Conservation (phyloP, 2,797 vertebrate species). For the Austrolebias charrua region DNA sequence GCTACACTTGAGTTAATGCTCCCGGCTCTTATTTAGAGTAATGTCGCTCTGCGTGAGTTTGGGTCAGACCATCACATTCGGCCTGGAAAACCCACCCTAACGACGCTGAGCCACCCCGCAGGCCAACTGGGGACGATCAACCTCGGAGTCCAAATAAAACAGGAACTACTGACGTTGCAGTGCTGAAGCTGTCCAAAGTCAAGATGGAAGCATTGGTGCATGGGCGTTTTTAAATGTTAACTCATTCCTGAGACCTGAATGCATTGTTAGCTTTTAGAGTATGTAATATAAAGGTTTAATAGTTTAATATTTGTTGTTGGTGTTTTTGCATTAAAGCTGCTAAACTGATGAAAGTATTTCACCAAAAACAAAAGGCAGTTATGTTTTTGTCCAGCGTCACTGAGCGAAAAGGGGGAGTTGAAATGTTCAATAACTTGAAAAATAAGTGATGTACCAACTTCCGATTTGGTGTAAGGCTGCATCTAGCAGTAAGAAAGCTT, state of each 20-base stretch:
- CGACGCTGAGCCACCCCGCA: slow-evolving; percentile 17
- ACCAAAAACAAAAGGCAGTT: too few species aligned
- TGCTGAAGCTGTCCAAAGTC: not conserved
- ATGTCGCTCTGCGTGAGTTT: slow-evolving; percentile 28
- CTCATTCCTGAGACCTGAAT: too few species aligned
- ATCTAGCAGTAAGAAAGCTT: too few species aligned
- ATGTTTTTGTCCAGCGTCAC: too few species aligned
- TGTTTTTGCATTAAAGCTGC: too few species aligned
- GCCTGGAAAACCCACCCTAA: slow-evolving; percentile 8
- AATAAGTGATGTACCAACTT: too few species aligned
- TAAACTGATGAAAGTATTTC: not conserved
- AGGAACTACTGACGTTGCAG: slow-evolving; percentile 10
- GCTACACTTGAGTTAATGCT: slow-evolving; percentile 25
- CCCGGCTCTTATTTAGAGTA: slow-evolving; percentile 34
- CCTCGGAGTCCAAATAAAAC: slow-evolving; percentile 14
- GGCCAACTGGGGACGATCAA: slow-evolving; percentile 22
- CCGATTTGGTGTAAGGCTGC: too few species aligned
- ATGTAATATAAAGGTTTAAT: too few species aligned
- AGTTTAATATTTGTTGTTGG: too few species aligned
- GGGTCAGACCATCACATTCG: slow-evolving; percentile 20
- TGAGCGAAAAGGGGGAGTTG: too few species aligned
- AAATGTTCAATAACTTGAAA: too few species aligned
- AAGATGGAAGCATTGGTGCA: not conserved
- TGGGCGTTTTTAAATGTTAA: not conserved
- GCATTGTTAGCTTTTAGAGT: too few species aligned